A percentile compares a stretch with the other conserved stretches of the same genome.
Conservation (phyloP, 2,888 invertebrate genomes). For the Drosophila koepferae region DNA sequence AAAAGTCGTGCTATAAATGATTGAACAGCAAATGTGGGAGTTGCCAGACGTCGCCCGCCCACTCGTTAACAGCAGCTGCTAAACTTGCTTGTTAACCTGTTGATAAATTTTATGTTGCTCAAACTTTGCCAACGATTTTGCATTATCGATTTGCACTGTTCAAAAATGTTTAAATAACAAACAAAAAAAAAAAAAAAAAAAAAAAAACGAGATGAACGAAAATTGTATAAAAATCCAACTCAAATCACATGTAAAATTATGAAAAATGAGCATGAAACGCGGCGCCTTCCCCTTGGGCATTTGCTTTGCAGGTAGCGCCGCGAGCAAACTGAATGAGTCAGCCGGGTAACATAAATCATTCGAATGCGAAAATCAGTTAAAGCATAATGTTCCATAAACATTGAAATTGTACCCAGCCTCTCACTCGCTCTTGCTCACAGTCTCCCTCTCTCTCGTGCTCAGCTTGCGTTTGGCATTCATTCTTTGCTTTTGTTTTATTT, state of each 20-base stretch:
- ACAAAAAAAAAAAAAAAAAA: conserved; percentile 11
- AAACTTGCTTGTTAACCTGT: conserved; percentile 76
- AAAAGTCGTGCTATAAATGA: conserved; percentile 71
- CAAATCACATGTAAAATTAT: conserved; percentile 76
- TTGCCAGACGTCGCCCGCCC: conserved; percentile 20
- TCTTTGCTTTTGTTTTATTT: conserved; percentile 16
- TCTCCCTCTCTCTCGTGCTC: background rate
- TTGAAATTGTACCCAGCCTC: conserved; percentile 20
- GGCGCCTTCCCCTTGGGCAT: conserved; percentile 45
- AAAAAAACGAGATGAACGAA: background rate
- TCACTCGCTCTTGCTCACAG: background rate
- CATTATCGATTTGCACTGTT: conserved; percentile 65
- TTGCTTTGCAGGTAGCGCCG: conserved; percentile 30
- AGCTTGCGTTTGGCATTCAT: conserved; percentile 4
- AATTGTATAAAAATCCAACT: conserved; percentile 24
- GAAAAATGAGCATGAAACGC: conserved; percentile 69
- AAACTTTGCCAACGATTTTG: conserved; percentile 43
- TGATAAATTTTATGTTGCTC: conserved; percentile 65
- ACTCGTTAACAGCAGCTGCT: conserved; percentile 49
- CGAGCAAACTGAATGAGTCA: conserved; percentile 67
- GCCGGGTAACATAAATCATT: conserved; percentile 77
- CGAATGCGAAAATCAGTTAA: conserved; percentile 77
- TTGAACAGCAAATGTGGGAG: conserved; percentile 61
- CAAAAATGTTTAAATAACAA: background rate
- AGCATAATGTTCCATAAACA: conserved; percentile 63